Evolutionary conservation across 2,113 vertebrate species (phyloP), one percentile per base, ranked within the genome.

Genomic region (Vulpes vulpes): DNA sequence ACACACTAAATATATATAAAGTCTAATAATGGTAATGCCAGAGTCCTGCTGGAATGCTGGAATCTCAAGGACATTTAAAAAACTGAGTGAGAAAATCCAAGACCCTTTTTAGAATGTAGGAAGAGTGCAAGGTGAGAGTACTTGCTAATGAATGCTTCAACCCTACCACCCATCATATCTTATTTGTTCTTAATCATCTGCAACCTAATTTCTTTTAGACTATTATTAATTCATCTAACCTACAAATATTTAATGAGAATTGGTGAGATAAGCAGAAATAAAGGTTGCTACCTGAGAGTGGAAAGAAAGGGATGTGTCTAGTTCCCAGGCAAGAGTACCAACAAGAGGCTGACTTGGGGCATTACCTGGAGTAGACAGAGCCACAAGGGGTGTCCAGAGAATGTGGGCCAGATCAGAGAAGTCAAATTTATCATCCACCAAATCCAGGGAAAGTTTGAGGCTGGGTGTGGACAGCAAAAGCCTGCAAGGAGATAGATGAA

Each of bases 241-340:
- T 74, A 69, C 59, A 95, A 96, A 95, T 96, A 93, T 84, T 95
- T 94, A n/a, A 95, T 74, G 74, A 92, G 25, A 38, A 79, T 65
- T 35, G 81, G 79, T 78, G 53, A 94, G 71, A 94, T 95, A 89
- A 89, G 71, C 84, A 84, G 83, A 96, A 97, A 94, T 59, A 64
- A 78, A 30, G 38, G 32, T 60, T 6, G 35, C 90, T 76, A 91
- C n/a, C 23, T 89, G 38, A 96, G 76, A 91, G 3, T 96, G 85
- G 92, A 95, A 88, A 91, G 91, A 62, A 74, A 96, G 38, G 25
- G 76, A 30, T 71, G 22, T 55, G n/a, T 87, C 69, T 14, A 9
- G 22, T 79, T 84, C 30, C 53, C 35, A 81, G 85, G 84, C 71
- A 59, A 43, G 30, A 89, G 51, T 35, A 55, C 38, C 89, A 92